A percentile compares a stretch with the other conserved stretches of the same genome.
phyloP scores from a whole-genome alignment of 2,113 vertebrate species.

The Forbesichthys papilliferus region DNA sequence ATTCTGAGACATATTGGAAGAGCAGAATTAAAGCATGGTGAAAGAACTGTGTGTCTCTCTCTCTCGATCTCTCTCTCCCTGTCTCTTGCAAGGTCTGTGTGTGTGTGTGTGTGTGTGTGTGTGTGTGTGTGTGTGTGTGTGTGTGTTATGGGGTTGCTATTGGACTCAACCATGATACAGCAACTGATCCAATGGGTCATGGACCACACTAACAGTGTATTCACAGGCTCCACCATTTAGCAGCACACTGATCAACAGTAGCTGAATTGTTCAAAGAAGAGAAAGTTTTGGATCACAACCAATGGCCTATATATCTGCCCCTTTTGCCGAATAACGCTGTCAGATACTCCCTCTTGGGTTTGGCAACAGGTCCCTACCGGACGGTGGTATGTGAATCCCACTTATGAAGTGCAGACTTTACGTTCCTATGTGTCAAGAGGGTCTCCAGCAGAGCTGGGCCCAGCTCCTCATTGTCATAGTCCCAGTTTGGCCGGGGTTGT shows the following conservation, averaged over 20 bases:
- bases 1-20: constrained; percentile 5
- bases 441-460: constrained; percentile 64
- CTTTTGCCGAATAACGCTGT: constrained; percentile 23
- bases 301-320: constrained; percentile 37
- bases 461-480: constrained; percentile 61
- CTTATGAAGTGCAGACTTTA: constrained; percentile 60
- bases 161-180: constrained; percentile 56
- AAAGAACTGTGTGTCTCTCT: constrained; percentile 1
- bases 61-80: background rate
- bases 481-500: constrained; percentile 62
- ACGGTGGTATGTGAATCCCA: constrained; percentile 54
- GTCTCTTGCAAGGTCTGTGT: constrained; percentile 39
- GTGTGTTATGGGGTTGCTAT: constrained; percentile 39
- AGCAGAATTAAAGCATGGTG: background rate
- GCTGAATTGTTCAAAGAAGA: constrained; percentile 38
- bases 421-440: constrained; percentile 71
- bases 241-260: constrained; percentile 48
- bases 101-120: constrained; percentile 41
- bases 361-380: constrained; percentile 40
- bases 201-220: constrained; percentile 69
- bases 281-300: constrained; percentile 47
- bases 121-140: constrained; percentile 31
- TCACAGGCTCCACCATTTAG: constrained; percentile 60
- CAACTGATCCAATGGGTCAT: constrained; percentile 65
- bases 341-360: constrained; percentile 48